Percentiles rank a stretch among this genome's conserved stretches.
Evolutionary conservation across 1,140 invertebrate species (phyloP).

Genomic region (Littorina saxatilis): DNA sequence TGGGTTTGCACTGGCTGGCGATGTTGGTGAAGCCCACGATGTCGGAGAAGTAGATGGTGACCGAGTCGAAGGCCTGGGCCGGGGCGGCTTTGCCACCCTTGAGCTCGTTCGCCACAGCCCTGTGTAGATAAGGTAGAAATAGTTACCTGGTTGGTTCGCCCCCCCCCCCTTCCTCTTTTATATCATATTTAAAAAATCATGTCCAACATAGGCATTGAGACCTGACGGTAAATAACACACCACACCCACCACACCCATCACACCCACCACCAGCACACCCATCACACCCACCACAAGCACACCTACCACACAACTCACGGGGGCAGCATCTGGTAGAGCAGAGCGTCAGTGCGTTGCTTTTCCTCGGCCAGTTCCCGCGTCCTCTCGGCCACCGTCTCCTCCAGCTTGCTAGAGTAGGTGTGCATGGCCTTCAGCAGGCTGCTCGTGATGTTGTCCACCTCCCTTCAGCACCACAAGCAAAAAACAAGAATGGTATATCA

Average conservation of each 20-base stretch:
- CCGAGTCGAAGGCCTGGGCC: slow-evolving; percentile 62
- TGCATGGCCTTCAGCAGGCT: slow-evolving; percentile 97
- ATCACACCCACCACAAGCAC: too few species aligned
- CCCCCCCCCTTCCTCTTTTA: too few species aligned
- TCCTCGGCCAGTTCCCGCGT: slow-evolving; percentile 93
- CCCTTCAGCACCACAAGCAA: slow-evolving; percentile 79
- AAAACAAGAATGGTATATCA: too few species aligned
- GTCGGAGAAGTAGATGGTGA: slow-evolving; percentile 84
- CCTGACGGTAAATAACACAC: too few species aligned
- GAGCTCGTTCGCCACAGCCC: slow-evolving; percentile 77
- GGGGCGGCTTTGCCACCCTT: slow-evolving; percentile 59
- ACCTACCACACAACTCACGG: slow-evolving; percentile 84
- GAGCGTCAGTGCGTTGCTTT: slow-evolving; percentile 93
- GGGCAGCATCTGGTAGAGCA: slow-evolving; percentile 93
- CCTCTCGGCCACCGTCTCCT: slow-evolving; percentile 89
- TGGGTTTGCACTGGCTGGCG: slow-evolving; percentile 89
- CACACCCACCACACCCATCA: too few species aligned
- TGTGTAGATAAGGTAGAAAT: slow-evolving; percentile 67
- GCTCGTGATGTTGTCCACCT: slow-evolving; percentile 94
- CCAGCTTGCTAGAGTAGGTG: slow-evolving; percentile 94
- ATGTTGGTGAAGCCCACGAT: slow-evolving; percentile 88
- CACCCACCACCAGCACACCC: too few species aligned
- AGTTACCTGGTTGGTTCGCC: too few species aligned
- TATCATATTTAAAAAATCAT: too few species aligned
- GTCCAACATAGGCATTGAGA: too few species aligned